Evolutionary conservation across 2,113 vertebrate genomes (phyloP).

Genomic region (Odocoileus hemionus): DNA sequence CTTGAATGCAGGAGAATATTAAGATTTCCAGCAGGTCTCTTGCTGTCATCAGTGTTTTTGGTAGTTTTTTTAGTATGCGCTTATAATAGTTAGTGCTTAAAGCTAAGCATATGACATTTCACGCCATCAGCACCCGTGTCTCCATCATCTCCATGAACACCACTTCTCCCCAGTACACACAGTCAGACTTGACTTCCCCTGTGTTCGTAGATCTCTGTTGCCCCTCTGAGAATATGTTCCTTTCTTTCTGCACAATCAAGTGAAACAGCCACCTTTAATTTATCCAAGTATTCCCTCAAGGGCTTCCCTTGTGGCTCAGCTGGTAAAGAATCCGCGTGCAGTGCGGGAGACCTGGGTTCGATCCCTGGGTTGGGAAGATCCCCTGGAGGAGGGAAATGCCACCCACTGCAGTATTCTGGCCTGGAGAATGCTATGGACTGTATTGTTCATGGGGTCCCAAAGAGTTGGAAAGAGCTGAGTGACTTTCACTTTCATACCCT

Average conservation of each 20-base stretch:
- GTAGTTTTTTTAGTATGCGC: neutral
- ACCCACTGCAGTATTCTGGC: neutral
- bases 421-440: neutral
- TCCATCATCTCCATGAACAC: neutral
- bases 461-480: neutral
- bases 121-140: neutral
- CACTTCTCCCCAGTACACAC: neutral
- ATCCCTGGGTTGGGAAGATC: neutral
- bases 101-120: neutral
- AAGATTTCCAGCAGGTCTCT: neutral
- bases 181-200: neutral
- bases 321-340: neutral
- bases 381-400: neutral
- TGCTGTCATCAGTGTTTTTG: neutral
- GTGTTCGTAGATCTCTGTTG: neutral
- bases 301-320: neutral
- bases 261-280: neutral
- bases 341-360: neutral
- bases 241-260: neutral
- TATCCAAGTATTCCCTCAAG: neutral
- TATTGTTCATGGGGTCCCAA: neutral
- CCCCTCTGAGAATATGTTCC: neutral
- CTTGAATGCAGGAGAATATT: slow-evolving; percentile 64
- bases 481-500: neutral
- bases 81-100: neutral